These are phyloP conservation scores for Erpornis zantholeuca DNA, from an alignment of 2,113 vertebrate species.

Conservation along the genomic window DNA sequence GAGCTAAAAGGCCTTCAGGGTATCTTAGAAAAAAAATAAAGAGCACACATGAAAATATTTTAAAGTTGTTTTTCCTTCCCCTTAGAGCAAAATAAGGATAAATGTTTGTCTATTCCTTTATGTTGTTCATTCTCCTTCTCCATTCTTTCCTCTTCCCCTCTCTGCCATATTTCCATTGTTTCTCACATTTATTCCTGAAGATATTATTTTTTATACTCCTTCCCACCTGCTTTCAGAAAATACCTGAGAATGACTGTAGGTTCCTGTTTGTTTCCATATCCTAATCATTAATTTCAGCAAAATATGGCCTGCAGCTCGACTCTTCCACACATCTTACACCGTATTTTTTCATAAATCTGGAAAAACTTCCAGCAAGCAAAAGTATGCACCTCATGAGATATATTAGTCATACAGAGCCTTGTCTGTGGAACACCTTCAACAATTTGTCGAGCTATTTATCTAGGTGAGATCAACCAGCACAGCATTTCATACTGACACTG, in stretches of 20 bases:
- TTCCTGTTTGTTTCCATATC: neutral
- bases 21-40: neutral
- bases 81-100: neutral
- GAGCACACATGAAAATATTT: neutral
- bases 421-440: neutral
- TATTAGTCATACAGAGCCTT: neutral
- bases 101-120: neutral
- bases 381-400: neutral
- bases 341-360: neutral
- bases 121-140: neutral
- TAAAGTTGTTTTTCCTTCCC: neutral
- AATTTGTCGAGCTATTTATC: neutral
- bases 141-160: neutral
- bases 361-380: neutral
- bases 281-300: neutral
- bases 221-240: neutral
- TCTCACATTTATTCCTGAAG: neutral
- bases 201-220: neutral
- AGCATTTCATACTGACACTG: neutral
- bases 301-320: neutral
- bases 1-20: neutral
- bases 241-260: neutral
- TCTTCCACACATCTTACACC: neutral
- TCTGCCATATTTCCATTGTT: neutral
- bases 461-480: neutral